A percentile compares a stretch with the other conserved stretches of the same genome.
Evolutionary conservation across 2,888 invertebrate genomes (phyloP).

Genomic region (Synanthedon andrenaeformis): DNA sequence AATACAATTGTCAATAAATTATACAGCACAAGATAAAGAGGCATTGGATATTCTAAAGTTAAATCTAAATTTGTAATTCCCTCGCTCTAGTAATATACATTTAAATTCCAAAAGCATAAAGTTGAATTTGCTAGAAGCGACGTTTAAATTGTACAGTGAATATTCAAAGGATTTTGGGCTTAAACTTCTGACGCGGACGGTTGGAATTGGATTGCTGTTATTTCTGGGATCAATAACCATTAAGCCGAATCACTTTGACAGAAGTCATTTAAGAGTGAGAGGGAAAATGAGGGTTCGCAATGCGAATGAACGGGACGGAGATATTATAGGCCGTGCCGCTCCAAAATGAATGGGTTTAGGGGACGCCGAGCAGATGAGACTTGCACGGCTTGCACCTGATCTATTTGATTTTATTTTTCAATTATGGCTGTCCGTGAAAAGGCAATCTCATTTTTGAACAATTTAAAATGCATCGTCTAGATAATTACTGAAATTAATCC

Average conservation of each 20-base stretch:
- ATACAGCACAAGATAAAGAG: constrained; percentile 4
- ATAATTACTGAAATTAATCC: too few species aligned
- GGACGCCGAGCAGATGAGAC: constrained; percentile 44
- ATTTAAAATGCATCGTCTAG: too few species aligned
- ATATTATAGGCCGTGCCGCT: constrained; percentile 25
- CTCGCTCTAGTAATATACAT: constrained; percentile 50
- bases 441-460: not conserved
- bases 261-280: constrained; percentile 45
- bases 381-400: constrained; percentile 44
- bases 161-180: constrained; percentile 16
- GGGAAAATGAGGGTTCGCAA: constrained; percentile 17
- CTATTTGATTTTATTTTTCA: constrained; percentile 30
- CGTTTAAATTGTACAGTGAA: constrained; percentile 15
- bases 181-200: constrained; percentile 7
- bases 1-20: constrained; percentile 18
- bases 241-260: constrained; percentile 56
- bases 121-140: constrained; percentile 38
- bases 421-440: not conserved
- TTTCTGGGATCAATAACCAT: constrained; percentile 58
- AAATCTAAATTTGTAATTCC: constrained; percentile 51
- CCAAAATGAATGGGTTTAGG: constrained; percentile 32
- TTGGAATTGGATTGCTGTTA: constrained; percentile 5
- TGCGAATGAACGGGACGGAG: constrained; percentile 28
- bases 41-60: constrained; percentile 11
- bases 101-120: constrained; percentile 50